Base-by-base conservation (phyloP, 2,113 vertebrate genomes). In the Dolichallabes microphthalmus region DNA sequence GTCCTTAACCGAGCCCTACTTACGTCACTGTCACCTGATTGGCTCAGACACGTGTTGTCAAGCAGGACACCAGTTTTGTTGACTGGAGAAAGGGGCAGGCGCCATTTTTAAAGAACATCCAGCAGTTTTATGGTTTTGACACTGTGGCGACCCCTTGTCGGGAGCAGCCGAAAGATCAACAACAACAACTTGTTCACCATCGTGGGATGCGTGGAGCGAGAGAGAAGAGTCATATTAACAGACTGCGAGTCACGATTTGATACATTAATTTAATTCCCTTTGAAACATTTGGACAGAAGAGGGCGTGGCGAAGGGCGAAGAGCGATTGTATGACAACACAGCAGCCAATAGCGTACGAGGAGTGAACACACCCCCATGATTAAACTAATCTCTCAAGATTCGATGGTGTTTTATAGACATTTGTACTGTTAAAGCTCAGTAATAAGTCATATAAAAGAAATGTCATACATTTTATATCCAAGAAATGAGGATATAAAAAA, bases 11-110 rank as follows among this genome's bases (percentile, higher is more conserved):
- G 10, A 50, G 30, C 45, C 1, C 50, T 25, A 83, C 17, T 83
- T 25, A 73, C 68, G 68, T 73, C 82, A 73, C 55, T 22, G 6
- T 4, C 0, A 39, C 30, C 30, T 58, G 68, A 83, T 73, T 83
- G 82, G 82, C 53, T 83, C 12, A 39, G 11, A 17, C 64, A 58
- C 52, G 30, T 82, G 66, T 82, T 82, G 81, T 82, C 81, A 82
- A 73, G 81, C 81, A 57, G 66, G 45, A 80, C 63, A 52, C 20
- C 50, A 39, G 45, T 15, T 78, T 45, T 68, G 35, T 30, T 81
- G 27, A 69, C 6, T 57, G 27, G n/a, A 82, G 19, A 30, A 82
- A 82, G 22, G 64, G n/a, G 13, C 25, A 57, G 27, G 80, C 80
- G 80, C 80, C 50, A 32, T 82, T 82, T 82, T 82, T 61, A 30